Evolutionary conservation across 1,140 invertebrate species (phyloP).

Genomic region (Teleopsis dalmanni): DNA sequence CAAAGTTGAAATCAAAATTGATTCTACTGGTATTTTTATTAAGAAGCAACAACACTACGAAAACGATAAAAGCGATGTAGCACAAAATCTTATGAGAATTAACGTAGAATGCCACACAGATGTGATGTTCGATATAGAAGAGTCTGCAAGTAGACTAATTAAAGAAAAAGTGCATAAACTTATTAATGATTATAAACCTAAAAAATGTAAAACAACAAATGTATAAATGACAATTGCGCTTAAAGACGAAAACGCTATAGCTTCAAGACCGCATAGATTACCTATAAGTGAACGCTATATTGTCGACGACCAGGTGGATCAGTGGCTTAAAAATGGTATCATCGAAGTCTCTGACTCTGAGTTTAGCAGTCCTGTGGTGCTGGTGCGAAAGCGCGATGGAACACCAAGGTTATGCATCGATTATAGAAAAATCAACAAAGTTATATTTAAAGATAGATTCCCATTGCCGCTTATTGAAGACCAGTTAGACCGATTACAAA

Average conservation of each 20-base stretch:
- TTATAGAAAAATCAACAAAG: conserved; percentile 19
- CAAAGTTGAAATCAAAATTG: background rate
- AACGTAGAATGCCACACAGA: background rate
- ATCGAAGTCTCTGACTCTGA: conserved; percentile 23
- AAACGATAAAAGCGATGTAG: conserved; percentile 1
- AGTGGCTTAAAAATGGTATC: conserved; percentile 23
- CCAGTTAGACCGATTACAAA: conserved; percentile 17
- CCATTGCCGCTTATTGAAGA: conserved; percentile 25
- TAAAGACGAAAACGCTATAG: conserved; percentile 19
- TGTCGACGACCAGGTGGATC: conserved; percentile 13
- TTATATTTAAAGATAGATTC: conserved; percentile 6
- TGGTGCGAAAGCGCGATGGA: conserved; percentile 23
- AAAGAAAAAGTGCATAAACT: conserved; percentile 16
- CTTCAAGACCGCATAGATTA: conserved; percentile 15
- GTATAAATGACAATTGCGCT: conserved; percentile 16
- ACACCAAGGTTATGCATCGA: conserved; percentile 18
- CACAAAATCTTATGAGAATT: conserved; percentile 10
- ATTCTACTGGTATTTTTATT: background rate
- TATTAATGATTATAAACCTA: conserved; percentile 20
- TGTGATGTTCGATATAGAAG: no score
- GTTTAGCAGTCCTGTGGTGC: conserved; percentile 23
- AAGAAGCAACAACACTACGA: no score
- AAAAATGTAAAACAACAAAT: conserved; percentile 2
- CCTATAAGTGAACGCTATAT: conserved; percentile 19
- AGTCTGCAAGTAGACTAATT: background rate